Evolutionary conservation across 23 tunicate genomes (phyloP).

Genomic region (Halocynthia aurantium): DNA sequence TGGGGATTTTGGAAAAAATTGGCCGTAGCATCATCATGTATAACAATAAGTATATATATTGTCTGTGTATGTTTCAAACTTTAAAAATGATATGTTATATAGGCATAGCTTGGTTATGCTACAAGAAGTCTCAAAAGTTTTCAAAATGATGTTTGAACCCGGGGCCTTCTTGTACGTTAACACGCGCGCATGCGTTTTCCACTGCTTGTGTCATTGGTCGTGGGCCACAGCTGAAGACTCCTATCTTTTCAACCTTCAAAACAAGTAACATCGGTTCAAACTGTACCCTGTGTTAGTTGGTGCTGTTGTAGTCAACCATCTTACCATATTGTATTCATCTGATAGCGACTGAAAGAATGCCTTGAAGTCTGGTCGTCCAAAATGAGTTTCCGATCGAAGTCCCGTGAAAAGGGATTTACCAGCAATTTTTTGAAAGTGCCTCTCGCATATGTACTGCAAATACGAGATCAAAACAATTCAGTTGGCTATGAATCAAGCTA

Average conservation of each 20-base stretch:
- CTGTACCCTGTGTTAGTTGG: too few species aligned
- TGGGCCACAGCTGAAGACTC: slow-evolving; percentile 98
- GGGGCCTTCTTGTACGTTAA: slow-evolving; percentile 78
- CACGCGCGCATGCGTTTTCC: slow-evolving; percentile 51
- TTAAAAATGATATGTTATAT: too few species aligned
- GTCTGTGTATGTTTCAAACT: too few species aligned
- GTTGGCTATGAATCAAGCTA: background rate
- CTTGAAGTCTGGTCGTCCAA: slow-evolving; percentile 85
- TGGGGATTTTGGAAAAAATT: too few species aligned
- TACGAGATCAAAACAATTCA: background rate
- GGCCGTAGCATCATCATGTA: too few species aligned
- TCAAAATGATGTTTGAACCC: slow-evolving; percentile 77
- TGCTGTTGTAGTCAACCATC: too few species aligned
- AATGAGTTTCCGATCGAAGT: slow-evolving; percentile 79
- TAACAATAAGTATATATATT: too few species aligned
- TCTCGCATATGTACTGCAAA: slow-evolving; percentile 75
- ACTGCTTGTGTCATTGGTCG: slow-evolving; percentile 86
- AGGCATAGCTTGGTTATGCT: too few species aligned
- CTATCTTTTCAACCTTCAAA: slow-evolving; percentile 77
- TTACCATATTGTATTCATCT: slow-evolving; percentile 52
- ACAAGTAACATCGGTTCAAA: background rate
- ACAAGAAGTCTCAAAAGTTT: slow-evolving; percentile 50
- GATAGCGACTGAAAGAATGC: slow-evolving; percentile 44
- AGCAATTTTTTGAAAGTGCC: slow-evolving; percentile 70
- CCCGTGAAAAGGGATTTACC: slow-evolving; percentile 91